phyloP scores from a whole-genome alignment of 2,888 invertebrate species.

The Plagodis pulveraria region DNA sequence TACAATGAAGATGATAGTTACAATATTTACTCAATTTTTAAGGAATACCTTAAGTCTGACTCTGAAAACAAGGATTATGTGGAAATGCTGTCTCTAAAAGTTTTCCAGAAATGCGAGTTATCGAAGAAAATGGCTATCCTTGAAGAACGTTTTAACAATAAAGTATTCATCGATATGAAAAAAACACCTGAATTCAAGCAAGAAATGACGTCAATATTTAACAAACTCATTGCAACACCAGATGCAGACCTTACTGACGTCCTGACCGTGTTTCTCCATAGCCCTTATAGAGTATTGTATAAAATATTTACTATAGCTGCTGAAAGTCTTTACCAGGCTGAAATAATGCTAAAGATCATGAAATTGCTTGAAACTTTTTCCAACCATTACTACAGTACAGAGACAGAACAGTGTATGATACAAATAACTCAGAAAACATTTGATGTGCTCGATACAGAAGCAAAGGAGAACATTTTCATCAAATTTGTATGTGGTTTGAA shows the following conservation, averaged over 20 bases:
- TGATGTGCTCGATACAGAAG: conserved; percentile 51
- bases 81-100: conserved; percentile 52
- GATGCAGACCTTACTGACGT: conserved; percentile 60
- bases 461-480: conserved; percentile 56
- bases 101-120: conserved; percentile 57
- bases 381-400: conserved; percentile 62
- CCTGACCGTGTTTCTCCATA: conserved; percentile 66
- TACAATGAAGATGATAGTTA: conserved; percentile 55
- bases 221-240: conserved; percentile 60
- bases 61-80: conserved; percentile 46
- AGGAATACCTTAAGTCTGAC: conserved; percentile 43
- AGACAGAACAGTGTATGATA: conserved; percentile 66
- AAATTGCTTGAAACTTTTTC: conserved; percentile 58
- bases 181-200: conserved; percentile 51
- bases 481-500: conserved; percentile 63
- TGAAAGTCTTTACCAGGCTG: conserved; percentile 61
- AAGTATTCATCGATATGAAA: conserved; percentile 52
- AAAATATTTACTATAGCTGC: conserved; percentile 65
- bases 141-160: conserved; percentile 56
- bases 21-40: conserved; percentile 52
- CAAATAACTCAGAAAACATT: conserved; percentile 53
- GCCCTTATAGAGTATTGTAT: conserved; percentile 59
- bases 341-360: conserved; percentile 67
- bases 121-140: conserved; percentile 56
- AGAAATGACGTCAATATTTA: conserved; percentile 65